Evolutionary conservation across 2,888 invertebrate species (phyloP).

Genomic region (Eumacrocentrus americanus): DNA sequence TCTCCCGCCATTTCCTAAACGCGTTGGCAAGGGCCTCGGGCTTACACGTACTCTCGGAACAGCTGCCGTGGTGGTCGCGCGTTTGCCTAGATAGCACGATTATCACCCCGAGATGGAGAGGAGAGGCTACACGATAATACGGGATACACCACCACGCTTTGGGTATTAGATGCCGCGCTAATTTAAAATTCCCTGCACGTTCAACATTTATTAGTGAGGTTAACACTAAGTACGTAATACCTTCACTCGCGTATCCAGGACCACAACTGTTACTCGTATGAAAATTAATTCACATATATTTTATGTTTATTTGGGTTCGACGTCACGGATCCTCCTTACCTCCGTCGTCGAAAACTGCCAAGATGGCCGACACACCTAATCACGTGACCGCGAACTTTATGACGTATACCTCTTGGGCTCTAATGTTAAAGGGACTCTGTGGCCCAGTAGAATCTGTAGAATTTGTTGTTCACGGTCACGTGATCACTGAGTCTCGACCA

Average conservation of each 20-base stretch:
- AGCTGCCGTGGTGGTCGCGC: slow-evolving; percentile 48
- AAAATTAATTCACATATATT: slow-evolving; percentile 44
- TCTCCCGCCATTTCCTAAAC: slow-evolving; percentile 20
- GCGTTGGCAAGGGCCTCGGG: slow-evolving; percentile 30
- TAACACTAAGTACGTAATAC: neutral
- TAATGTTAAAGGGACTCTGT: slow-evolving; percentile 1
- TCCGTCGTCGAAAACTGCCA: slow-evolving; percentile 54
- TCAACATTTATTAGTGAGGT: slow-evolving; percentile 27
- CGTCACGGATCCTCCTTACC: slow-evolving; percentile 54
- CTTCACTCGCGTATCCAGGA: slow-evolving; percentile 1
- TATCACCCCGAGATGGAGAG: slow-evolving; percentile 42
- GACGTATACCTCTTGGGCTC: too few relatives aligned
- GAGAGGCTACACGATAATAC: slow-evolving; percentile 34
- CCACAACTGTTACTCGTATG: slow-evolving; percentile 9
- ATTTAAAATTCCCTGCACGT: slow-evolving; percentile 40
- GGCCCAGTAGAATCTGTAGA: slow-evolving; percentile 1
- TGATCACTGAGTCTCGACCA: slow-evolving; percentile 18
- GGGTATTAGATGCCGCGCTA: slow-evolving; percentile 43
- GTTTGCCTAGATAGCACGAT: slow-evolving; percentile 35
- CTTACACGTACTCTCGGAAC: slow-evolving; percentile 44
- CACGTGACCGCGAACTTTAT: slow-evolving; percentile 54
- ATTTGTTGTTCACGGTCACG: slow-evolving; percentile 29
- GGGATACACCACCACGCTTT: slow-evolving; percentile 11
- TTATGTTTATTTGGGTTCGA: slow-evolving; percentile 51
- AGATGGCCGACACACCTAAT: slow-evolving; percentile 48